Conservation (phyloP, 2,797 vertebrate species). For the Acanthurus tractus region DNA sequence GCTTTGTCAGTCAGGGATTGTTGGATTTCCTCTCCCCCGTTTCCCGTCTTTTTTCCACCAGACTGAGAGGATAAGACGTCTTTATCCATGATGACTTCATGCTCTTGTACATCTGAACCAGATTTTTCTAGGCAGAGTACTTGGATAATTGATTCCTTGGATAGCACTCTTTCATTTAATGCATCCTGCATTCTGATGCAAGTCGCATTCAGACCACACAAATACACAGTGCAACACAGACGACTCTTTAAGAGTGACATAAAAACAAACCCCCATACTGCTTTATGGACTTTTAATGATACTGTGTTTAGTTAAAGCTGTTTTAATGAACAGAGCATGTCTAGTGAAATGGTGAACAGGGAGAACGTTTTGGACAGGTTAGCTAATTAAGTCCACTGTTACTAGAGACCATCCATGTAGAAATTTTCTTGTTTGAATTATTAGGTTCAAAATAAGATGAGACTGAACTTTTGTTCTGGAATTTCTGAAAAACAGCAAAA, state of each 20-base stretch:
- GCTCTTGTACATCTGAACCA: slow-evolving; percentile 60
- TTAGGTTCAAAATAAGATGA: slow-evolving; percentile 9
- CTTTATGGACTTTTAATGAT: slow-evolving; percentile 22
- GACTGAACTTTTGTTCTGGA: not conserved
- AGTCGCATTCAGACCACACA: slow-evolving; percentile 52
- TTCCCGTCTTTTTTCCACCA: slow-evolving; percentile 58
- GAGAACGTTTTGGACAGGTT: not conserved
- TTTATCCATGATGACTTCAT: slow-evolving; percentile 75
- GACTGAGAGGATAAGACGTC: slow-evolving; percentile 68
- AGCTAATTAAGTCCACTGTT: not conserved
- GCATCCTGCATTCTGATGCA: slow-evolving; percentile 24
- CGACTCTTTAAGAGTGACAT: not conserved
- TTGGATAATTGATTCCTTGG: slow-evolving; percentile 63
- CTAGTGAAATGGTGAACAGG: not conserved
- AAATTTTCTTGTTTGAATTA: not conserved
- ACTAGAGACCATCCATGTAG: not conserved
- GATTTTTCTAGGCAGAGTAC: slow-evolving; percentile 45
- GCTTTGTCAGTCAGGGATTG: slow-evolving; percentile 76
- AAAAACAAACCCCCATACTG: slow-evolving; percentile 14
- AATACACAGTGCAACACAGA: slow-evolving; percentile 7
- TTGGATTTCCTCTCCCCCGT: slow-evolving; percentile 71
- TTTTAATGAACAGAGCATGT: too few species aligned
- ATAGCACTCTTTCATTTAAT: slow-evolving; percentile 44
- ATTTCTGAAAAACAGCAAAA: too few species aligned
- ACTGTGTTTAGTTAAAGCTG: too few species aligned